Percentiles rank a stretch among this genome's conserved stretches.
Conservation (phyloP, 2,797 vertebrate species). For the Haliaeetus albicilla region DNA sequence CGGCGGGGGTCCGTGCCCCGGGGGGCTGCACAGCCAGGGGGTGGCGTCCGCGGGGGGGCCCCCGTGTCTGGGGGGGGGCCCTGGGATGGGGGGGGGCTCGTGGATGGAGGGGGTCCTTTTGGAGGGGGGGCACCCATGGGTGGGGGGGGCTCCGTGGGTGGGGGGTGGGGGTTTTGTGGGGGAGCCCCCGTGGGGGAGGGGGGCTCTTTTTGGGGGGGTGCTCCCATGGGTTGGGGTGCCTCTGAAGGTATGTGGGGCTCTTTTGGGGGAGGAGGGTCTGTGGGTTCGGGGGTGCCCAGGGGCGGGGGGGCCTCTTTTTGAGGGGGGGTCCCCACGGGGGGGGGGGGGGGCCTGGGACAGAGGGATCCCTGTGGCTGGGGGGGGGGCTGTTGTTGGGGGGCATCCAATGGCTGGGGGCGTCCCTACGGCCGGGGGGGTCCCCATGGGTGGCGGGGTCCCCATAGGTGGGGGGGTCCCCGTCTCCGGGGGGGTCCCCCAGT, state of each 20-base stretch:
- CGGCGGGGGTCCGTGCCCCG: not conserved
- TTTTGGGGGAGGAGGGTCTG: too few species aligned
- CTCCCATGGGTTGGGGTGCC: too few species aligned
- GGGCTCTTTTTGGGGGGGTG: too few species aligned
- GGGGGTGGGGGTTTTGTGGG: too few species aligned
- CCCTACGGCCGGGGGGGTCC: too few species aligned
- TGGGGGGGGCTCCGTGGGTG: not conserved
- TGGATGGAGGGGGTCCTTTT: too few species aligned
- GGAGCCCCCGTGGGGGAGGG: too few species aligned
- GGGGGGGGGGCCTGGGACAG: too few species aligned
- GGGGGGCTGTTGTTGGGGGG: not conserved
- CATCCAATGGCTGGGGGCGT: not conserved
- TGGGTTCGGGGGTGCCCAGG: too few species aligned
- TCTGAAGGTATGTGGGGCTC: too few species aligned
- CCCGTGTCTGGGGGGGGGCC: not conserved
- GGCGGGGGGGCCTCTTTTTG: not conserved
- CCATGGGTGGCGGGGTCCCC: not conserved
- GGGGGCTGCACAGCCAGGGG: not conserved
- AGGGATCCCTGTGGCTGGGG: not conserved
- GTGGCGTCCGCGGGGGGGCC: not conserved
- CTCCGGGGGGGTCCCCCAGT: not conserved
- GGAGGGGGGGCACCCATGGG: too few species aligned
- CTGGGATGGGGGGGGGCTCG: not conserved
- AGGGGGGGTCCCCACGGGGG: too few species aligned
- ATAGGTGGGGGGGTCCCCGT: not conserved